These are phyloP conservation scores for Sturnira hondurensis DNA, from an alignment of 2,113 vertebrate genomes.

Conservation along the genomic window DNA sequence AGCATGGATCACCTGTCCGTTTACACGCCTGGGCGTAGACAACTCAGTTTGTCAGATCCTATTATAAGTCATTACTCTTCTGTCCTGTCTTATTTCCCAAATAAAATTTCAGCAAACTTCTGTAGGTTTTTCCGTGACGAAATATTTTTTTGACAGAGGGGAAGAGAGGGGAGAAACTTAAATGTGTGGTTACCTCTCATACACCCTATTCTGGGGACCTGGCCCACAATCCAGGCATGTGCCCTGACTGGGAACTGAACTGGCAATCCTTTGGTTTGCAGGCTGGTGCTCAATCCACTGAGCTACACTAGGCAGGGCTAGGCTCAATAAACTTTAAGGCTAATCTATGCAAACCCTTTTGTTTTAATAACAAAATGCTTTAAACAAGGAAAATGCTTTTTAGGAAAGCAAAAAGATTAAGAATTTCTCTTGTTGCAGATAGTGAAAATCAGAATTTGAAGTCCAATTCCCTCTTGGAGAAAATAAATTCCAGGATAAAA, in stretches of 20 bases:
- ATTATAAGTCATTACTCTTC: background rate
- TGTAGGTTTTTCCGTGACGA: background rate
- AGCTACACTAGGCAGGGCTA: too few species aligned
- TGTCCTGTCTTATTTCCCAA: background rate
- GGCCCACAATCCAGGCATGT: too few species aligned
- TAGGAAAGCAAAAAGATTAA: background rate
- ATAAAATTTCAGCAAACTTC: background rate
- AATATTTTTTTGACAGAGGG: too few species aligned
- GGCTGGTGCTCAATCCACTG: too few species aligned
- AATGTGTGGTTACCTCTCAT: too few species aligned
- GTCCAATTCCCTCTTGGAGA: background rate
- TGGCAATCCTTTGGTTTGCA: too few species aligned
- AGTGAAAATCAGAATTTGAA: conserved; percentile 20
- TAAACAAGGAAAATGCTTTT: conserved; percentile 14
- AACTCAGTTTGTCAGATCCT: background rate
- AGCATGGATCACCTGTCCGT: background rate
- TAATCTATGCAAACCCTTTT: background rate
- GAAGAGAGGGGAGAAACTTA: too few species aligned
- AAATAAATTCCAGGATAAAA: background rate
- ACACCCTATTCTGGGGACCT: too few species aligned
- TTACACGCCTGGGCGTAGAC: background rate
- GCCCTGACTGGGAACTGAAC: too few species aligned
- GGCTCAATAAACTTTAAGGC: background rate
- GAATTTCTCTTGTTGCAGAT: background rate
- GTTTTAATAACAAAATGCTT: background rate